Conservation (phyloP, 30 jellyfish, hydroid and myxozoan genomes). For the Nemopilema nomurai region DNA sequence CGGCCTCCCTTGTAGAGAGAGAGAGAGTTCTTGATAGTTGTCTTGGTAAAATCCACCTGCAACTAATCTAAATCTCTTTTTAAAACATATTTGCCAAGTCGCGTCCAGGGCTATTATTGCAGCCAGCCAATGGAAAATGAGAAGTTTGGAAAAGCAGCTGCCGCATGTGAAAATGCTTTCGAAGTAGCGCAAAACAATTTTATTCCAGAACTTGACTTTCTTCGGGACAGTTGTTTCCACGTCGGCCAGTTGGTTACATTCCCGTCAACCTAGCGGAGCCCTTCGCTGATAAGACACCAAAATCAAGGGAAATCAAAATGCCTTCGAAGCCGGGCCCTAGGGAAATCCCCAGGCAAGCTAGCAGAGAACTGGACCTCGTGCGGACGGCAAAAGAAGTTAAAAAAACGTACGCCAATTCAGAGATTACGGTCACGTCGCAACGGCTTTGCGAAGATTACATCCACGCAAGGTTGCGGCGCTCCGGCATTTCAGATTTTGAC, state of each 20-base stretch:
- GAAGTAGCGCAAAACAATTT: neutral
- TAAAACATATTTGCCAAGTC: conserved; percentile 1
- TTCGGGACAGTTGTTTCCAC: neutral
- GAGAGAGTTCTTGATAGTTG: neutral
- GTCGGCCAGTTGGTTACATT: too few relatives aligned
- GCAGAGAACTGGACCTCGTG: too few relatives aligned
- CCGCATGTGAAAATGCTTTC: neutral
- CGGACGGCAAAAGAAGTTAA: neutral
- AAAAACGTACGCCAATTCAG: conserved; percentile 61
- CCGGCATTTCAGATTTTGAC: conserved; percentile 75
- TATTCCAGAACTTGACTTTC: neutral
- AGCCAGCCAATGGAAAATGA: conserved; percentile 6
- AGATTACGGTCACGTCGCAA: conserved; percentile 80
- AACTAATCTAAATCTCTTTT: neutral
- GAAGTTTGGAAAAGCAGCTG: conserved; percentile 12
- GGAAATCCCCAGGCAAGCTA: neutral
- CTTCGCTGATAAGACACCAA: too few relatives aligned
- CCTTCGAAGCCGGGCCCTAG: too few relatives aligned
- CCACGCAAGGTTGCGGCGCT: conserved; percentile 79
- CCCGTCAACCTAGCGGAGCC: too few relatives aligned
- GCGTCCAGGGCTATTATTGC: neutral
- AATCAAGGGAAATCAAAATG: too few relatives aligned
- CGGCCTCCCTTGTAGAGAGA: neutral
- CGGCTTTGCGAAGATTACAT: conserved; percentile 88
- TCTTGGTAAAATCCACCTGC: conserved; percentile 24